Conservation (phyloP, 1,140 invertebrate genomes). For the Leptinotarsa undecemlineata region DNA sequence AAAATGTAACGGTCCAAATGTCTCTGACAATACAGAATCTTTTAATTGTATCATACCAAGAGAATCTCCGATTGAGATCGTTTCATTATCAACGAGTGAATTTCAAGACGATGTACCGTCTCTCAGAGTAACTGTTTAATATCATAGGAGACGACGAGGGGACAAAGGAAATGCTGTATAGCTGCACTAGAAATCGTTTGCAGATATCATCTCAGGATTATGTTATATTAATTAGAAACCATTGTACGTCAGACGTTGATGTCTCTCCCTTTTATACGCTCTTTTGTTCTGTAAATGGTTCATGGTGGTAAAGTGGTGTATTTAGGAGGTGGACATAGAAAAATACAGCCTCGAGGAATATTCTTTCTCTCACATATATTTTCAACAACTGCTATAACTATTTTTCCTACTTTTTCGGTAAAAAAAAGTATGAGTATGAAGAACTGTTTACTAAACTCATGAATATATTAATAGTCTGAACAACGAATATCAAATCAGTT, state of each 20-base stretch:
- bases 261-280: neutral
- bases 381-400: too few species aligned
- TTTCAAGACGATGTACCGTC: neutral
- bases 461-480: too few species aligned
- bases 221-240: conserved; percentile 6
- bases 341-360: neutral
- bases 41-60: neutral
- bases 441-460: too few species aligned
- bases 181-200: neutral
- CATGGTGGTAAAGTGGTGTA: neutral
- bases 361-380: too few species aligned
- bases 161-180: conserved; percentile 2
- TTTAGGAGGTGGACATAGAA: neutral
- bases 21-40: neutral
- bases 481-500: too few species aligned
- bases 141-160: neutral
- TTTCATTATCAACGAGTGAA: conserved; percentile 1
- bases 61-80: neutral
- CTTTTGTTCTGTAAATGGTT: neutral
- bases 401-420: too few species aligned
- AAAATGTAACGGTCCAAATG: neutral
- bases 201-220: conserved; percentile 6
- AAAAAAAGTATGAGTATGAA: too few species aligned
- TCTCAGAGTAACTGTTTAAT: conserved; percentile 5
- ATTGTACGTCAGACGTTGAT: neutral